phyloP scores from a whole-genome alignment of 1,140 invertebrate genomes.

The Drosophila mayri region DNA sequence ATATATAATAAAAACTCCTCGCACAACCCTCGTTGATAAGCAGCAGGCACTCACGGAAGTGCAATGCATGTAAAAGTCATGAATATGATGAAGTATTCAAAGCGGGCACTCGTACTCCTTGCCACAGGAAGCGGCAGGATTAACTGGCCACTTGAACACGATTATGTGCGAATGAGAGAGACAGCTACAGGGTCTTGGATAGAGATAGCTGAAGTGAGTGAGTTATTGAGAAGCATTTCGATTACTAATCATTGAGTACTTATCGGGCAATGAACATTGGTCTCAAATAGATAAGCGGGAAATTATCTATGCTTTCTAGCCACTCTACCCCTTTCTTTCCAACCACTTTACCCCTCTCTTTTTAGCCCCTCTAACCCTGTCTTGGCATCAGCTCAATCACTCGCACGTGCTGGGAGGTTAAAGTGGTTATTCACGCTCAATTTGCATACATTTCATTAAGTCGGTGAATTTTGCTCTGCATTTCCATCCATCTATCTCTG shows the following conservation, averaged over 20 bases:
- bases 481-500: constrained; percentile 5
- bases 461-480: constrained; percentile 17
- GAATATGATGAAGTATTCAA: constrained; percentile 60
- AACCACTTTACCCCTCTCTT: neutral
- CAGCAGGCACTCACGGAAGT: constrained; percentile 55
- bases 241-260: constrained; percentile 45
- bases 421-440: constrained; percentile 67
- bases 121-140: constrained; percentile 65
- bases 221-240: neutral
- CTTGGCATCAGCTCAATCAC: constrained; percentile 54
- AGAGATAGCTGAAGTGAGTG: constrained; percentile 14
- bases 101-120: constrained; percentile 20
- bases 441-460: constrained; percentile 73
- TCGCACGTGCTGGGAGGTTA: constrained; percentile 68
- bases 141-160: constrained; percentile 80
- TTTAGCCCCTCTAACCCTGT: neutral
- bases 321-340: neutral
- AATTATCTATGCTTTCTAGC: constrained; percentile 11
- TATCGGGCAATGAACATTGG: constrained; percentile 41
- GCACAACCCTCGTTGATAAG: constrained; percentile 40
- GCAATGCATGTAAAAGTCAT: constrained; percentile 61
- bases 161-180: constrained; percentile 25
- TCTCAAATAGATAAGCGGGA: constrained; percentile 15
- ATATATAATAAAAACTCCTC: neutral
- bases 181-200: neutral